Conservation (phyloP, 2,113 vertebrate genomes). For the Synodontis membranacea region DNA sequence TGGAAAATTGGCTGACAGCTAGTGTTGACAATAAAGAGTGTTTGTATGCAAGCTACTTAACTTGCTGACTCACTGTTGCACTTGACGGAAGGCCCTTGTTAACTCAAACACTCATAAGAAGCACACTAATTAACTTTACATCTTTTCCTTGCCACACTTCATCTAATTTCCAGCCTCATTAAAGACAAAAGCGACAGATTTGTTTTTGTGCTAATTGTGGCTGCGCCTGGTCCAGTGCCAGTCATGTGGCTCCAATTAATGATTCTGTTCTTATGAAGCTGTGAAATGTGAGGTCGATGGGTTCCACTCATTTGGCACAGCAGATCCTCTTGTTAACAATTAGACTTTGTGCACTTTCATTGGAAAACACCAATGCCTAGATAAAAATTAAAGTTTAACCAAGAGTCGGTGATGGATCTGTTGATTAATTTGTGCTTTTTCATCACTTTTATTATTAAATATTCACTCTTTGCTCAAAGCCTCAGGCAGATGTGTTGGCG, state of each 20-base stretch:
- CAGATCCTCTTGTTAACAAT: slow-evolving; percentile 22
- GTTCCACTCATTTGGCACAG: background rate
- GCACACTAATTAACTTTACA: background rate
- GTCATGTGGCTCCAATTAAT: background rate
- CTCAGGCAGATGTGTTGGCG: background rate
- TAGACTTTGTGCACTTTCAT: slow-evolving; percentile 5
- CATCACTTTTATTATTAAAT: slow-evolving; percentile 28
- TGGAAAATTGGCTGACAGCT: background rate
- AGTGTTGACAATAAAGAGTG: background rate
- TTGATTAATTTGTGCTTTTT: slow-evolving; percentile 16
- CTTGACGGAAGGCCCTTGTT: background rate
- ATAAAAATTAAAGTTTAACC: slow-evolving; percentile 46
- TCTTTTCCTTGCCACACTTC: background rate
- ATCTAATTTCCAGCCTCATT: slow-evolving; percentile 13
- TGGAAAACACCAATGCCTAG: slow-evolving; percentile 26
- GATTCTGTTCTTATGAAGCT: background rate
- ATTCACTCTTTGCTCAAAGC: background rate
- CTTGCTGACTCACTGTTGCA: background rate
- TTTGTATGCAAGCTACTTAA: background rate
- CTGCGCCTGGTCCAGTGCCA: background rate
- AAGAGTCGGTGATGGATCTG: background rate
- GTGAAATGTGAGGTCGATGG: background rate
- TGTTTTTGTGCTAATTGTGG: background rate
- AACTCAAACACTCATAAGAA: background rate
- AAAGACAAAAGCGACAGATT: background rate